Evolutionary conservation across 1,140 invertebrate genomes (phyloP).

Genomic region (Tigriopus japonicus): DNA sequence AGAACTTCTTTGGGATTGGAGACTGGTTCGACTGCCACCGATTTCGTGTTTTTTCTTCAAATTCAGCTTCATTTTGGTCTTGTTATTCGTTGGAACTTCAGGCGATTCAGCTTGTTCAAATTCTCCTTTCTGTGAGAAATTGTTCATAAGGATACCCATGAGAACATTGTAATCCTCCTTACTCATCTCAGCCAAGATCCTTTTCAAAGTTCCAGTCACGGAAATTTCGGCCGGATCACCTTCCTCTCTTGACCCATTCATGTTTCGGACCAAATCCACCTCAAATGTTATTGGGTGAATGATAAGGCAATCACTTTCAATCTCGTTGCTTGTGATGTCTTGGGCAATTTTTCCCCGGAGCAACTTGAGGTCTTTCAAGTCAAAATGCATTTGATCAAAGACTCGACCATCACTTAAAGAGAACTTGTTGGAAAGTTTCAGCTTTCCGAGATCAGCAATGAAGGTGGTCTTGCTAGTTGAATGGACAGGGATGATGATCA

Average conservation of each 20-base stretch:
- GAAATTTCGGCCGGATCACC: slow-evolving; percentile 1
- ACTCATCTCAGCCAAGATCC: not conserved
- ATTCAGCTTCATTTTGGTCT: not conserved
- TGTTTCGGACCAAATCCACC: slow-evolving; percentile 2
- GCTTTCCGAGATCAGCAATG: not conserved
- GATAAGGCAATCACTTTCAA: not conserved
- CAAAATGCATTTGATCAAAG: slow-evolving; percentile 1
- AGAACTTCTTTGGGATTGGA: not conserved
- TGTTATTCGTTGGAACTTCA: not conserved
- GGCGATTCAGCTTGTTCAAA: not conserved
- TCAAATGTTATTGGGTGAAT: slow-evolving; percentile 5
- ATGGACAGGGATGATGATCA: not conserved
- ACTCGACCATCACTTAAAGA: not conserved
- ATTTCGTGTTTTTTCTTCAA: not conserved
- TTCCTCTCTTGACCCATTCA: not conserved
- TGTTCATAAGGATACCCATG: not conserved
- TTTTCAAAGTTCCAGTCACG: not conserved
- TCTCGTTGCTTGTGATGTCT: not conserved
- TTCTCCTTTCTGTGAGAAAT: slow-evolving; percentile 8
- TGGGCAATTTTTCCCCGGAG: not conserved
- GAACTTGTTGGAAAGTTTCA: not conserved
- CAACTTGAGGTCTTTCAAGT: not conserved
- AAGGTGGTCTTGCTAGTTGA: not conserved
- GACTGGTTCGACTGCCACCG: not conserved
- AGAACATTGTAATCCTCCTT: slow-evolving; percentile 7